phyloP scores from a whole-genome alignment of 2,797 vertebrate genomes.

The Gymnoscopelus braueri region DNA sequence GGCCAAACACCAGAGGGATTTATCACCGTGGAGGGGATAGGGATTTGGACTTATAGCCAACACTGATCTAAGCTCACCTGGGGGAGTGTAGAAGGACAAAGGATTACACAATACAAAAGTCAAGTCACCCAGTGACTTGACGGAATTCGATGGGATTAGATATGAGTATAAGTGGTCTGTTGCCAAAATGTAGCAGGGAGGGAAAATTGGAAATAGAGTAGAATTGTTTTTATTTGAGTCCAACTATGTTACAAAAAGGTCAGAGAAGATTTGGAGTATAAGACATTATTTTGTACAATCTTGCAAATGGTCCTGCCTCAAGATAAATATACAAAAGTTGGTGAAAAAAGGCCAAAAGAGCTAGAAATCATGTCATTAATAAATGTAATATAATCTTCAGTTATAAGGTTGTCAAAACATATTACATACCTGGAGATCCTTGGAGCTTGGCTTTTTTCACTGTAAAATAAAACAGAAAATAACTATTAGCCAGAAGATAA shows the following conservation, averaged over 20 bases:
- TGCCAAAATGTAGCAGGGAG: slow-evolving; percentile 10
- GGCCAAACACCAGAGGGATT: slow-evolving; percentile 63
- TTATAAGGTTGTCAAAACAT: not conserved
- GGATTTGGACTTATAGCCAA: slow-evolving; percentile 73
- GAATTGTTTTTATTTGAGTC: too few relatives aligned
- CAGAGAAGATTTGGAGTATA: not conserved
- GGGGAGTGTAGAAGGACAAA: slow-evolving; percentile 30
- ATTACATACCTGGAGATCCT: slow-evolving; percentile 75
- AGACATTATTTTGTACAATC: not conserved
- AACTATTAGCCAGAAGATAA: slow-evolving; percentile 4
- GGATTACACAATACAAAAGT: slow-evolving; percentile 53
- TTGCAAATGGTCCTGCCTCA: not conserved
- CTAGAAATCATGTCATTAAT: not conserved
- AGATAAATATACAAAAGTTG: too few relatives aligned
- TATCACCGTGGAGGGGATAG: slow-evolving; percentile 53
- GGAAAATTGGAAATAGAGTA: not conserved
- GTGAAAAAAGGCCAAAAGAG: not conserved
- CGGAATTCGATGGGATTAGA: slow-evolving; percentile 42
- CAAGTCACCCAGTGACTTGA: slow-evolving; percentile 32
- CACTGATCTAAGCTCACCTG: slow-evolving; percentile 70
- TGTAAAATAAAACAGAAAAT: slow-evolving; percentile 58
- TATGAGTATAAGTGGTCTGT: not conserved
- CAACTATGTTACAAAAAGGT: not conserved
- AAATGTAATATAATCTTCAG: not conserved
- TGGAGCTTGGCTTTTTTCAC: slow-evolving; percentile 86